Conservation (phyloP, 2,797 vertebrate genomes). For the Anolis apletophallus region DNA sequence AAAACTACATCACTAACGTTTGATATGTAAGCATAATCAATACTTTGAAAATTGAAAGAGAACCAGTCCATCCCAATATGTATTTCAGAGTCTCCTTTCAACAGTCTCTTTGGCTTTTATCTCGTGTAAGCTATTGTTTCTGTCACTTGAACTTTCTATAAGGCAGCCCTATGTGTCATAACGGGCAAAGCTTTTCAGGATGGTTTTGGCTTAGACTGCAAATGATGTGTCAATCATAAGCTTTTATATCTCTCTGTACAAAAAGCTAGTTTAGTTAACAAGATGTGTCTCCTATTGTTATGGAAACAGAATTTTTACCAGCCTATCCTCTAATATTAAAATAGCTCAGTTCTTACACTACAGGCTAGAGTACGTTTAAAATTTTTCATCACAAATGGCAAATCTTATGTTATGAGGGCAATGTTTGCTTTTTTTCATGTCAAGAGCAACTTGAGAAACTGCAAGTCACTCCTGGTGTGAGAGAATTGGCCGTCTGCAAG, state of each 20-base stretch:
- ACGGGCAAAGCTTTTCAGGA: slow-evolving; percentile 52
- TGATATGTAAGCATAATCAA: background rate
- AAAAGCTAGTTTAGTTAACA: slow-evolving; percentile 55
- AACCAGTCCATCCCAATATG: slow-evolving; percentile 5
- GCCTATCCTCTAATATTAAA: slow-evolving; percentile 39
- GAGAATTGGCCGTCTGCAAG: too few species aligned
- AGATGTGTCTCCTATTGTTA: slow-evolving; percentile 48
- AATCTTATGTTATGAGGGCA: slow-evolving; percentile 21
- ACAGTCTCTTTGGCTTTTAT: slow-evolving; percentile 36
- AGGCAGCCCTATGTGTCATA: slow-evolving; percentile 35
- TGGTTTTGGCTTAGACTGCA: slow-evolving; percentile 52
- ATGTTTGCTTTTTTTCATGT: slow-evolving; percentile 42
- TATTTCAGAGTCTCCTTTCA: slow-evolving; percentile 40
- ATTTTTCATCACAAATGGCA: slow-evolving; percentile 46
- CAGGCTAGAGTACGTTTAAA: slow-evolving; percentile 20
- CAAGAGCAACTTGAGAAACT: too few species aligned
- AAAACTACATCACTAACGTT: background rate
- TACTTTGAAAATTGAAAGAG: slow-evolving; percentile 27
- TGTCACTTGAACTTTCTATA: slow-evolving; percentile 56
- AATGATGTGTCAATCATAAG: slow-evolving; percentile 56
- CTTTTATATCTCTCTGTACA: slow-evolving; percentile 58
- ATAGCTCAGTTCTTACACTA: slow-evolving; percentile 42
- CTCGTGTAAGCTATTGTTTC: slow-evolving; percentile 58
- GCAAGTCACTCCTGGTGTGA: too few species aligned
- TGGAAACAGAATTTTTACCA: slow-evolving; percentile 50